phyloP scores from a whole-genome alignment of 1,140 invertebrate genomes.

The Phthorimaea operculella region DNA sequence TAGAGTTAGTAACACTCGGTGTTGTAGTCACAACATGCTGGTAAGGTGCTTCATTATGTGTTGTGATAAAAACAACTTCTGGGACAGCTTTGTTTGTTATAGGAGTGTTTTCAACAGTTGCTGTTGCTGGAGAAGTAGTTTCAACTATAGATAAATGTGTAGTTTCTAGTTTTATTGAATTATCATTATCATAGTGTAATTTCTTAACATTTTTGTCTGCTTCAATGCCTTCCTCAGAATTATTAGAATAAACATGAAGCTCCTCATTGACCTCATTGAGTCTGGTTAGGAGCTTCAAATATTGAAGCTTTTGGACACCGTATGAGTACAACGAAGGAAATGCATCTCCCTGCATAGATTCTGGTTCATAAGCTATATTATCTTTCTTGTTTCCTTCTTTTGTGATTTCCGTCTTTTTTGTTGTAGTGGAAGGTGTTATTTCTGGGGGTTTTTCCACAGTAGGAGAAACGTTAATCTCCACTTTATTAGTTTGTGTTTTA shows the following conservation, averaged over 20 bases:
- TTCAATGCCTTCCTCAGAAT: conserved; percentile 26
- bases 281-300: conserved; percentile 45
- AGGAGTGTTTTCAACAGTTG: conserved; percentile 13
- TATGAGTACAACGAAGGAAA: conserved; percentile 54
- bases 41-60: conserved; percentile 25
- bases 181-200: conserved; percentile 41
- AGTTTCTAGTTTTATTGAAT: conserved; percentile 13
- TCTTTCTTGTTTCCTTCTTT: conserved; percentile 20
- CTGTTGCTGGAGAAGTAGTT: conserved; percentile 5
- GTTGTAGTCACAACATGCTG: conserved; percentile 34
- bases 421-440: conserved; percentile 16
- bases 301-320: conserved; percentile 53
- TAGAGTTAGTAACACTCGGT: conserved; percentile 41
- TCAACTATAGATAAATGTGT: conserved; percentile 8
- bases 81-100: conserved; percentile 16
- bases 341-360: conserved; percentile 61
- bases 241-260: conserved; percentile 47
- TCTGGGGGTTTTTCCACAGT: conserved; percentile 14
- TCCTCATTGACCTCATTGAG: conserved; percentile 47
- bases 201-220: conserved; percentile 33
- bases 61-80: conserved; percentile 21
- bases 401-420: conserved; percentile 4
- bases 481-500: conserved; percentile 3
- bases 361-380: conserved; percentile 48
- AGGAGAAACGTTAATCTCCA: neutral